Evolutionary conservation across 2,888 invertebrate genomes (phyloP), one percentile per base, ranked within the genome.

Genomic region (Miltochrista miniata): DNA sequence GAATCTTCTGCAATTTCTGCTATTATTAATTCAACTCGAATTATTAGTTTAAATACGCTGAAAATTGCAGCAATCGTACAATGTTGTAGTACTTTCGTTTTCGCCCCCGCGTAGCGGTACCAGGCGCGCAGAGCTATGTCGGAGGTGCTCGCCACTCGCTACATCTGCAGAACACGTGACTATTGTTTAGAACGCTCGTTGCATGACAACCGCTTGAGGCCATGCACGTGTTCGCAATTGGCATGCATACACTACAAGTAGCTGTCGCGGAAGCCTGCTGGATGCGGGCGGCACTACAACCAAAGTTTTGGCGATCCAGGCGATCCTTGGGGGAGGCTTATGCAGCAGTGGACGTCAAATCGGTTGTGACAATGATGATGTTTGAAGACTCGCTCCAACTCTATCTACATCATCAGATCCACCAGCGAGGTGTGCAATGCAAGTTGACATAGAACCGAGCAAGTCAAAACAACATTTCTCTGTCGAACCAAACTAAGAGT

Each of bases 71-170:
- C 61, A 65, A 69, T 66, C 63, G 66, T 66, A 66, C 66, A 43
- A 54, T 57, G 54, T 72, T 62, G 64, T 57, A 58, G 66, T 73
- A 69, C 76, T 81, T 77, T 81, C 81, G 61, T 72, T 78, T 74
- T 70, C 65, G 56, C 68, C 70, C 75, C 64, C 72, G 70, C 72
- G 69, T 52, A 47, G 72, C 43, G 44, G 52, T 68, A 54, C 61
- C 18, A 68, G 68, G 61, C 55, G 49, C 41, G 12, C 61, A 60
- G 43, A 41, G 15, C 13, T 15, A 14, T 13, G 15, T 43, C 37
- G 48, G 33, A 48, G 42, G 33, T 56, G 24, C 35, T 36, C 29
- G 41, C 31, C 34, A 8, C 8, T 30, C 30, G 11, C 31, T 24
- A 48, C 51, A 48, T 36, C 44, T 58, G 61, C 50, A 37, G 42